A percentile compares a stretch with the other conserved stretches of the same genome.
Conservation (phyloP, 1,140 invertebrate species). For the Plutomurus gul region DNA sequence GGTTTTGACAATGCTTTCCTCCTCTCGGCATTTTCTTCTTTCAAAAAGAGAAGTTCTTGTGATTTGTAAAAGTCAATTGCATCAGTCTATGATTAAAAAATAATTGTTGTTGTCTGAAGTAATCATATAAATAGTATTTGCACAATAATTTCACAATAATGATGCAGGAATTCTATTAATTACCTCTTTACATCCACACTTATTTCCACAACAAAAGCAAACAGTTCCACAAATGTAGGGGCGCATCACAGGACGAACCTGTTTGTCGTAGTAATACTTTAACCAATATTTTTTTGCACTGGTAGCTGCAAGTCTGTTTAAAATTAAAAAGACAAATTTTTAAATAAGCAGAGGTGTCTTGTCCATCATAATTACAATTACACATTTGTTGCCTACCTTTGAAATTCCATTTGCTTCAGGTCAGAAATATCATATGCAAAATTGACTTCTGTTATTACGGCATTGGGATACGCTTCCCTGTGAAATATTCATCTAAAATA, state of each 20-base stretch:
- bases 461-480: constrained; percentile 83
- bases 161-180: too few species aligned
- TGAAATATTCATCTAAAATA: too few species aligned
- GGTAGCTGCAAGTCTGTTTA: constrained; percentile 71
- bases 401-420: constrained; percentile 75
- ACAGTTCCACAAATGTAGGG: constrained; percentile 72
- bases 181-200: constrained; percentile 58
- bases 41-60: constrained; percentile 74
- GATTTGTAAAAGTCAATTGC: constrained; percentile 83
- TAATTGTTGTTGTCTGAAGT: neutral
- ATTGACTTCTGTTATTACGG: constrained; percentile 81
- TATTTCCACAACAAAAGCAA: constrained; percentile 60
- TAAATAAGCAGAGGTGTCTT: too few species aligned
- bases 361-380: too few species aligned
- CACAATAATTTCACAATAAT: too few species aligned
- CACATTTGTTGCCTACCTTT: too few species aligned
- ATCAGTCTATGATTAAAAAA: constrained; percentile 70
- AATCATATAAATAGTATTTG: too few species aligned
- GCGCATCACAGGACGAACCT: constrained; percentile 72
- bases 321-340: too few species aligned
- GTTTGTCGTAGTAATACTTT: constrained; percentile 71
- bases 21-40: constrained; percentile 76
- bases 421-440: constrained; percentile 86
- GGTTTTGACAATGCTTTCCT: constrained; percentile 76
- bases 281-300: constrained; percentile 84